Base-by-base conservation (phyloP, 2,797 vertebrate species). In the Acrossocheilus wenchowensis region DNA sequence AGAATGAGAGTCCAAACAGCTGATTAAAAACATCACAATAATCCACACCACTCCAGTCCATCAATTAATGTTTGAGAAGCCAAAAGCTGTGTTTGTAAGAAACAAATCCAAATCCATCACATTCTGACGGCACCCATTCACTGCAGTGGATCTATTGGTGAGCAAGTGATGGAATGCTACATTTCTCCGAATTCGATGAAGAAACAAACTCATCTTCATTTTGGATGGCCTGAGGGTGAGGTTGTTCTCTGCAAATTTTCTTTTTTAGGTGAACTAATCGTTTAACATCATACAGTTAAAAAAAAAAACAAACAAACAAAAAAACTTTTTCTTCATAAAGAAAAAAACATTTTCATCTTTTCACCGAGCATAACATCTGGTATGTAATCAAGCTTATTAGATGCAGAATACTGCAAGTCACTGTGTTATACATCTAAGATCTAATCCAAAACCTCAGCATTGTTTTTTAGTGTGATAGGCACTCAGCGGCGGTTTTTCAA, bases 401-500 rank as follows among this genome's bases (percentile, higher is more conserved):
- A 78, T 34, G 26, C 43, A 74, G 36, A 71, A 85, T 80, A 78
- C 80, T 80, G 48, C 77, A 77, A 78, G n/a, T 39, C 85, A 81
- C 62, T 52, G 45, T 78, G 66, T 83, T 78, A 78, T 81, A 84
- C 11, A 34, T 23, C 34, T 17, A 36, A 86, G 84, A 88, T 90
- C 19, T 52, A 77, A 87, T 88, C 86, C 34, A 23, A 54, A 84
- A 84, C 34, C 57, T 30, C 34, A 36, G 71, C 81, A 69, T 73
- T 17, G 54, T 88, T 77, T 74, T 80, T 85, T 78, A 73, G 26
- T 78, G 30, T 30, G 14, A 30, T 64, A 52, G 71, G 36, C 68
- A 85, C 23, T 9, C 6, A 34, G 52, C 23, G 3, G 23, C 23
- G 3, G 75, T 88, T 90, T 90, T 88, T 84, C 79, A 83, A 86